Percentiles rank a stretch among this genome's conserved stretches.
phyloP scores from a whole-genome alignment of 2,888 invertebrate genomes.

The Ceramica pisi region DNA sequence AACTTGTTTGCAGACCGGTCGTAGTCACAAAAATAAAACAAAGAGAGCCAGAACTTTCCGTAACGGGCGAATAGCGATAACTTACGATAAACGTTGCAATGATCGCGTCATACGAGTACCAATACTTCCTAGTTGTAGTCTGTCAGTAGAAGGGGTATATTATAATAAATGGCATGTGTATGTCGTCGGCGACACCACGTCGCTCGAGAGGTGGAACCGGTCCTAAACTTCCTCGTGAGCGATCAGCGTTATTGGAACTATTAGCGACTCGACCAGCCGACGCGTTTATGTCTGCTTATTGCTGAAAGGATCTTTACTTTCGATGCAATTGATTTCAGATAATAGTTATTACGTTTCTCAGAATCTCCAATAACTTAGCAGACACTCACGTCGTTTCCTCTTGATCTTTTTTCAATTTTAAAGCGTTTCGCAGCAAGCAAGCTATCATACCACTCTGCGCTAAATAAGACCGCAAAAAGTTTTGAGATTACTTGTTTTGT shows the following conservation, averaged over 20 bases:
- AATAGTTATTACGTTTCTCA: conserved; percentile 42
- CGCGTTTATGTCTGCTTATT: conserved; percentile 63
- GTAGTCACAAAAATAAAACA: conserved; percentile 62
- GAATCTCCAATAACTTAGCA: conserved; percentile 23
- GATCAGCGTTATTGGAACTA: conserved; percentile 83
- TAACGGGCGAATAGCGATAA: conserved; percentile 61
- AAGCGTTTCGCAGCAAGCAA: not conserved
- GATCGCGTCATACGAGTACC: conserved; percentile 75
- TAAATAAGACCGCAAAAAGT: conserved; percentile 15
- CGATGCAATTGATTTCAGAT: conserved; percentile 53
- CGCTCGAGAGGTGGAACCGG: conserved; percentile 80
- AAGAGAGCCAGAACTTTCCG: conserved; percentile 69
- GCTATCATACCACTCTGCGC: not conserved
- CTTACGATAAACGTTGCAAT: conserved; percentile 73
- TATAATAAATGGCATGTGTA: conserved; percentile 85
- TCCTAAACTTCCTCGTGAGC: conserved; percentile 83
- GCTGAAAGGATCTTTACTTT: conserved; percentile 57
- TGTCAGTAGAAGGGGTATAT: conserved; percentile 81
- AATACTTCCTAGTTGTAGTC: conserved; percentile 79
- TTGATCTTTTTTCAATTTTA: not conserved
- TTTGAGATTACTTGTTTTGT: conserved; percentile 27
- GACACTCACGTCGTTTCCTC: not conserved
- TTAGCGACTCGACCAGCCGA: conserved; percentile 70
- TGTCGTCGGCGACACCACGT: conserved; percentile 79
- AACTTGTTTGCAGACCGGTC: conserved; percentile 58